A percentile compares a stretch with the other conserved stretches of the same genome.
These are phyloP conservation scores for Cyclina sinensis DNA, from an alignment of 1,140 invertebrate species.

Conservation along the genomic window DNA sequence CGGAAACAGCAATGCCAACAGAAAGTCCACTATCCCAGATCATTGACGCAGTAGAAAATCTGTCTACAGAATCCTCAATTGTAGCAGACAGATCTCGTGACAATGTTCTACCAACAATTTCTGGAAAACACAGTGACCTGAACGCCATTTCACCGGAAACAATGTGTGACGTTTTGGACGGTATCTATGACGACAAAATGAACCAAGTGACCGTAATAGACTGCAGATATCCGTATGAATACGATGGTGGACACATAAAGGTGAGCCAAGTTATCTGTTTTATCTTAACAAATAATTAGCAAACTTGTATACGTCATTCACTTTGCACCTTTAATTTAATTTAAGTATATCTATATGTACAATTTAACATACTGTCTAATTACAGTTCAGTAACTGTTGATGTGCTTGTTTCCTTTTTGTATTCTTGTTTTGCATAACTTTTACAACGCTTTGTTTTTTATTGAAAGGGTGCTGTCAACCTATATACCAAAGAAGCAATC, in stretches of 20 bases:
- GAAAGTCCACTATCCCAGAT: background rate
- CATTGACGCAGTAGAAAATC: background rate
- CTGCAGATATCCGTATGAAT: no score
- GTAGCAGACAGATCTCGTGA: background rate
- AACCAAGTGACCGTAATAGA: constrained; percentile 80
- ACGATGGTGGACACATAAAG: no score
- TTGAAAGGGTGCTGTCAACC: no score
- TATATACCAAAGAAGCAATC: constrained; percentile 92
- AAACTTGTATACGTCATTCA: background rate
- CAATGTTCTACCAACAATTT: constrained; percentile 19
- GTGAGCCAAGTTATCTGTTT: constrained; percentile 96
- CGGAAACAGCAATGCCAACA: no score
- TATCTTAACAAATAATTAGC: constrained; percentile 54
- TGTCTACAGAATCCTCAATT: background rate
- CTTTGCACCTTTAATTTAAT: background rate
- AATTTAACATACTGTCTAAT: background rate
- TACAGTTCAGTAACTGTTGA: background rate
- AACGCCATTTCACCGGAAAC: no score
- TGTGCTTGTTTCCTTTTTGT: background rate
- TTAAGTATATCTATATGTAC: background rate
- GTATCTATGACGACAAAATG: constrained; percentile 70
- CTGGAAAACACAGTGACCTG: constrained; percentile 51
- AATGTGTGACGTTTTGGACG: no score
- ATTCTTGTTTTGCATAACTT: background rate
- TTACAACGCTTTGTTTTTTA: no score